phyloP scores from a whole-genome alignment of 2,888 invertebrate genomes.

The Habroteleia sp. region DNA sequence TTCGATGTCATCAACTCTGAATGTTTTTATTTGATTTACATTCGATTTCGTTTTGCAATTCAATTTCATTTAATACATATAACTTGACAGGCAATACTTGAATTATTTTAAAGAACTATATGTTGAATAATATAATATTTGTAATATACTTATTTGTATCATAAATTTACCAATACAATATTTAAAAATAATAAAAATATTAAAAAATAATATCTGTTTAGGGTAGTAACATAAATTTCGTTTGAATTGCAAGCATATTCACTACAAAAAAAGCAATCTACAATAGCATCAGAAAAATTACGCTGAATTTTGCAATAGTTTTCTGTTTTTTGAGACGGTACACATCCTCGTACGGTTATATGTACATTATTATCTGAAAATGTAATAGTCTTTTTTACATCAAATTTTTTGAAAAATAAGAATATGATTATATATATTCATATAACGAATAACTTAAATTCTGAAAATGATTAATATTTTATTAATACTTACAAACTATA shows the following conservation, averaged over 20 bases:
- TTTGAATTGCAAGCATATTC: slow-evolving; percentile 55
- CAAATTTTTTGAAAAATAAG: too few species aligned
- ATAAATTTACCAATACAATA: too few species aligned
- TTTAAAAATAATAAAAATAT: too few species aligned
- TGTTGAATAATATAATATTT: too few species aligned
- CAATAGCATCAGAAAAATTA: slow-evolving; percentile 43
- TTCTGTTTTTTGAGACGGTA: slow-evolving; percentile 39
- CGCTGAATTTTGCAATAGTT: slow-evolving; percentile 50
- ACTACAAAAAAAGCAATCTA: slow-evolving; percentile 52
- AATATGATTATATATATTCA: too few species aligned
- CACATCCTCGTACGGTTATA: slow-evolving; percentile 56
- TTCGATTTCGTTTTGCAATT: not conserved
- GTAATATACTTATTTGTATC: slow-evolving; percentile 15
- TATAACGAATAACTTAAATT: too few species aligned
- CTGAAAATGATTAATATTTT: too few species aligned
- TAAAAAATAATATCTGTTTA: too few species aligned
- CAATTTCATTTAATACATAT: not conserved
- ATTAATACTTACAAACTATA: slow-evolving; percentile 53
- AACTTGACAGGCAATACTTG: too few species aligned
- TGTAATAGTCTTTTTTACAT: too few species aligned
- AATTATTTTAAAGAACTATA: too few species aligned
- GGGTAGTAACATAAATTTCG: slow-evolving; percentile 14
- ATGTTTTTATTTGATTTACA: not conserved
- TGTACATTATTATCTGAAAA: slow-evolving; percentile 47
- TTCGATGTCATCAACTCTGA: too few species aligned